A percentile compares a stretch with the other conserved stretches of the same genome.
Conservation (phyloP, 2,888 invertebrate species). For the Tachystola acroxantha region DNA sequence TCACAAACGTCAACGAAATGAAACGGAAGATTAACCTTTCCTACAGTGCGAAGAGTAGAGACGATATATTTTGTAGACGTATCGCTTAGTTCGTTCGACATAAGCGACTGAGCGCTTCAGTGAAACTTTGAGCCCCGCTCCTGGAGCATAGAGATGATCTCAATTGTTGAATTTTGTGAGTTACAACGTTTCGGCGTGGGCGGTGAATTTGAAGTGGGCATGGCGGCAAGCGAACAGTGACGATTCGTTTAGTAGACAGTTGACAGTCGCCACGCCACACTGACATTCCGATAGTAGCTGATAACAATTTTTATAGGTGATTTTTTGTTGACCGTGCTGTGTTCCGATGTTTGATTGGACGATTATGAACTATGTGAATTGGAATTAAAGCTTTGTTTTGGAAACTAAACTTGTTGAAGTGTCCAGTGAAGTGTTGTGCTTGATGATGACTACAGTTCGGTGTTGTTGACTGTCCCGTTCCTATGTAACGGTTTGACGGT, state of each 20-base stretch:
- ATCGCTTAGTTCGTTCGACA: constrained; percentile 14
- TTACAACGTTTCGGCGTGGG: constrained; percentile 23
- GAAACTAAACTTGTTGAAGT: constrained; percentile 26
- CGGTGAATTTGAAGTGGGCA: constrained; percentile 62
- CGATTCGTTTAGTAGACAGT: constrained; percentile 77
- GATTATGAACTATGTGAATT: constrained; percentile 19
- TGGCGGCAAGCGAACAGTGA: constrained; percentile 71
- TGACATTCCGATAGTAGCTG: constrained; percentile 75
- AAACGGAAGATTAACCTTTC: constrained; percentile 34
- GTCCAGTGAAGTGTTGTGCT: constrained; percentile 52
- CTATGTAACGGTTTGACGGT: constrained; percentile 13
- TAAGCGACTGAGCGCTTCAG: constrained; percentile 21
- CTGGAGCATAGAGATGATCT: constrained; percentile 10
- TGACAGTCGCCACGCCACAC: constrained; percentile 77
- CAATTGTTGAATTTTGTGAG: constrained; percentile 14
- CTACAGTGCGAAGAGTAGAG: constrained; percentile 39
- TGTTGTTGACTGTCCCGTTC: constrained; percentile 27
- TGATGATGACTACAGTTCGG: constrained; percentile 44
- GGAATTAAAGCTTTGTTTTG: constrained; percentile 14
- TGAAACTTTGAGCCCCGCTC: constrained; percentile 19
- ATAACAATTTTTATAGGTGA: constrained; percentile 68
- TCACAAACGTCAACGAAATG: constrained; percentile 34
- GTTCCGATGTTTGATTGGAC: constrained; percentile 27
- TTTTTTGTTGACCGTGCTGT: constrained; percentile 59
- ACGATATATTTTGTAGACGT: constrained; percentile 46